phyloP scores from a whole-genome alignment of 2,797 vertebrate species.

The Semaprochilodus insignis region DNA sequence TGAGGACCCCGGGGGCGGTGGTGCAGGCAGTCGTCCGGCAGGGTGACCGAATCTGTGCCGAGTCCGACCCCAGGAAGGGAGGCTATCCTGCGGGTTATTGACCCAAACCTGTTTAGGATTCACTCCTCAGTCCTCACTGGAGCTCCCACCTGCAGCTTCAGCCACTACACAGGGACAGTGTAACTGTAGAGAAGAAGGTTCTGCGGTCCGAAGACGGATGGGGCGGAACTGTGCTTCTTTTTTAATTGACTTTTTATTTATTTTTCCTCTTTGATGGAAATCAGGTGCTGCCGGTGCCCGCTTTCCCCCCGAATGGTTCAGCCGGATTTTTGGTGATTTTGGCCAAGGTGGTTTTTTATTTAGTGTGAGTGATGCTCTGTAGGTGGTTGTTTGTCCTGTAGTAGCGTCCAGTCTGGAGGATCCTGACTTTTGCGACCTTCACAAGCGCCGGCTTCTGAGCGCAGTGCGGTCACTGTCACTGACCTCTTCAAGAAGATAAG shows the following conservation, averaged over 20 bases:
- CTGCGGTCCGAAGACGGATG: neutral
- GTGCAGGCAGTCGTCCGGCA: conserved; percentile 81
- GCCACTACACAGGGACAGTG: conserved; percentile 56
- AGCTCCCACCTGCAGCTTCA: conserved; percentile 22
- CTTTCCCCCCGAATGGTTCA: conserved; percentile 17
- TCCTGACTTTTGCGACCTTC: conserved; percentile 14
- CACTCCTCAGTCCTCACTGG: conserved; percentile 4
- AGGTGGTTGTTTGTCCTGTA: conserved; percentile 61
- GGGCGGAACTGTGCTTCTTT: neutral
- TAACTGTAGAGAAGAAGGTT: neutral
- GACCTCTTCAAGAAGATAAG: neutral
- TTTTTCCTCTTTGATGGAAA: conserved; percentile 16
- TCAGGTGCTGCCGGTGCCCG: neutral
- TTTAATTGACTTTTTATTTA: conserved; percentile 27
- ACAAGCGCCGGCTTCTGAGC: neutral
- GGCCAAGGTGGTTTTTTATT: conserved; percentile 38
- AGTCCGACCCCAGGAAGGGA: conserved; percentile 83
- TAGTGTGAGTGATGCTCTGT: conserved; percentile 57
- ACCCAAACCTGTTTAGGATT: conserved; percentile 27
- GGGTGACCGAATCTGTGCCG: conserved; percentile 75
- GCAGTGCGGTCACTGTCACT: neutral
- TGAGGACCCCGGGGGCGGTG: conserved; percentile 72
- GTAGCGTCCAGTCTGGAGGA: conserved; percentile 42
- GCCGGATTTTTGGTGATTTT: conserved; percentile 28
- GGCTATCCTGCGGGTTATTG: conserved; percentile 83